Percentiles rank a stretch among this genome's conserved stretches.
Evolutionary conservation across 2,797 vertebrate genomes (phyloP).

Genomic region (Lophotriccus pileatus): DNA sequence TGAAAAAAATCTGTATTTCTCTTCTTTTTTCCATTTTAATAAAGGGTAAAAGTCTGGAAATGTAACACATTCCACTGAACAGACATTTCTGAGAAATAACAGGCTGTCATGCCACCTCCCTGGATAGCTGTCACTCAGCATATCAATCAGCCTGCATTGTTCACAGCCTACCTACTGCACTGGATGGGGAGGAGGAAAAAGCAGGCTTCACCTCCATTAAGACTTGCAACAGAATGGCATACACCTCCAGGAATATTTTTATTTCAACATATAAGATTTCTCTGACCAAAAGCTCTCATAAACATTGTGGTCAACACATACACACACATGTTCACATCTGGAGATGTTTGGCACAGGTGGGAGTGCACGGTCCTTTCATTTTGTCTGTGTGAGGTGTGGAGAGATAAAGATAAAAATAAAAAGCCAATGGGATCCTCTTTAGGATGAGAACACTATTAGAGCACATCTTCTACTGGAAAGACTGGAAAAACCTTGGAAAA

Average conservation of each 20-base stretch:
- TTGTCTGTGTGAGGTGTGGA: background rate
- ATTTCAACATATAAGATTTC: background rate
- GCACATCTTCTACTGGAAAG: background rate
- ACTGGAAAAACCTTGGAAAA: background rate
- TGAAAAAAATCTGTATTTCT: background rate
- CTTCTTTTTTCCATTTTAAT: background rate
- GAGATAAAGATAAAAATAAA: background rate
- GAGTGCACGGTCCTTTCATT: background rate
- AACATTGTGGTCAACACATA: background rate
- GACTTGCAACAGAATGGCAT: background rate
- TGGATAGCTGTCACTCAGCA: conserved; percentile 17
- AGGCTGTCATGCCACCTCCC: conserved; percentile 30
- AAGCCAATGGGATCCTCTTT: background rate
- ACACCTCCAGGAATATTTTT: background rate
- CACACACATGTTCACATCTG: rapidly evolving
- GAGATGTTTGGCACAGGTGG: background rate
- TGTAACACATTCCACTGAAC: conserved; percentile 14
- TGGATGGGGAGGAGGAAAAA: conserved; percentile 8
- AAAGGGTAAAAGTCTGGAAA: background rate
- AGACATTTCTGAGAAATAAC: conserved; percentile 35
- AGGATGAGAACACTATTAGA: background rate
- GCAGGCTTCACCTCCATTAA: background rate
- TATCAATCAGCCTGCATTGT: background rate
- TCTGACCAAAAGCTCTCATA: background rate
- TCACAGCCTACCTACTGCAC: background rate